Evolutionary conservation across 1,140 invertebrate genomes (phyloP), one percentile per base, ranked within the genome.

Genomic region (Anastrepha obliqua): DNA sequence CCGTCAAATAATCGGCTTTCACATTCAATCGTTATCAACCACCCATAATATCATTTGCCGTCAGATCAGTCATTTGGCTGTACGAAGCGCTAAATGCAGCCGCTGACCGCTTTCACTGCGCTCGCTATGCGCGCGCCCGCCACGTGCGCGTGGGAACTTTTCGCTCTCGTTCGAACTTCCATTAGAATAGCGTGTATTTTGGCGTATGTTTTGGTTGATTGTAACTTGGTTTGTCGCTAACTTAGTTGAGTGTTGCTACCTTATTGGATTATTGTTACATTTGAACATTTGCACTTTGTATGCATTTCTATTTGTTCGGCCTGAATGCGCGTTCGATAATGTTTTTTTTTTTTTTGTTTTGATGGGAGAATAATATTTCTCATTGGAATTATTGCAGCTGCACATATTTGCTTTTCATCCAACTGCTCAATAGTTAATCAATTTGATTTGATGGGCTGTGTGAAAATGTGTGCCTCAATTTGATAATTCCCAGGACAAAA

Each of bases 351-450:
- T 47, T 17, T 39, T 55, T 15, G 17, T 74, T 74, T 29, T 81
- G 74, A 58, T 81, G 74, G 20, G 74, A 81, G 74, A 81, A 81
- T 81, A 81, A 55, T 55, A 81, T 81, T 81, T 81, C 74, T 81
- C 74, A 81, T 81, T 47, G 74, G 74, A 81, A 81, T 20, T 81
- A 11, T 55, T 81, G 74, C 74, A 81, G 74, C 74, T 81, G 74
- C 29, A 29, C 29, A 29, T 81, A 81, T 81, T 81, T 81, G 74
- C 17, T 20, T n/a, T 20, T 9, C 20, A 4, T 17, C 6, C 74
- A 9, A 81, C 74, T n/a, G 17, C 74, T 81, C n/a, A 51, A 51
- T 81, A 51, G 47, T 81, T 47, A 81, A 81, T 81, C 47, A 81
- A 81, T 81, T 81, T 51, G 47, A 81, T n/a, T n/a, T n/a, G 55